Base-by-base conservation (phyloP, 2,113 vertebrate species). In the Mesocricetus auratus region DNA sequence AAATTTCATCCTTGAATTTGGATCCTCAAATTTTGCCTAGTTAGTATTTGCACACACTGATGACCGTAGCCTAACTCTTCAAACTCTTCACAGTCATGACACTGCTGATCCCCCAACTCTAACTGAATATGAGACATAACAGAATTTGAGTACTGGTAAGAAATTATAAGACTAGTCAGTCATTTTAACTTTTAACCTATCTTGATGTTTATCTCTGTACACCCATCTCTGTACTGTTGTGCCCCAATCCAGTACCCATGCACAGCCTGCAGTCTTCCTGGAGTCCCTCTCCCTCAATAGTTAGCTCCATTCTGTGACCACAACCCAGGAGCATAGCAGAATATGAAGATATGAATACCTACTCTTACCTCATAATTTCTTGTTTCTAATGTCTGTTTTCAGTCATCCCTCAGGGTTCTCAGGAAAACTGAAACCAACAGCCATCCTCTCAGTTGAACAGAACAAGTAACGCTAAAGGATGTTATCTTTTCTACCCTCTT, bases 351-450 rank as follows among this genome's bases (percentile, higher is more conserved):
- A 94, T 79, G 45, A 86, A 68, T 71, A 39, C 1, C 36, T 39
- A 60, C 64, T 31, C 75, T 81, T 77, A 75, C 24, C 56, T n/a
- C 31, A 66, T 17, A 50, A 73, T 86, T 71, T 90, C n/a, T 68
- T 45, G 90, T 42, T 68, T 81, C 90, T 64, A 89, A 56, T 39
- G 45, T 45, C 39, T 81, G 50, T 95, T 79, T 95, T 94, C 91
- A 92, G 29, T 64, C n/a, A 83, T 50, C 68, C 92, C 45, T 78
- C 13, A 29, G 86, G 42, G 83, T 60, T 75, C 68, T 69, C 60
- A n/a, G 21, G 68, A 39, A 42, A n/a, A 17, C 31, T 42, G 86
- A 91, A 31, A 33, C 39, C 42, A 86, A 50, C 17, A 92, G 58
- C 36, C 78, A 78, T 71, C 60, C 71, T 42, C 39, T 42, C 15